A percentile compares a stretch with the other conserved stretches of the same genome.
These are phyloP conservation scores for Lasioglossum lativentre DNA, from an alignment of 2,888 invertebrate species.

Conservation along the genomic window DNA sequence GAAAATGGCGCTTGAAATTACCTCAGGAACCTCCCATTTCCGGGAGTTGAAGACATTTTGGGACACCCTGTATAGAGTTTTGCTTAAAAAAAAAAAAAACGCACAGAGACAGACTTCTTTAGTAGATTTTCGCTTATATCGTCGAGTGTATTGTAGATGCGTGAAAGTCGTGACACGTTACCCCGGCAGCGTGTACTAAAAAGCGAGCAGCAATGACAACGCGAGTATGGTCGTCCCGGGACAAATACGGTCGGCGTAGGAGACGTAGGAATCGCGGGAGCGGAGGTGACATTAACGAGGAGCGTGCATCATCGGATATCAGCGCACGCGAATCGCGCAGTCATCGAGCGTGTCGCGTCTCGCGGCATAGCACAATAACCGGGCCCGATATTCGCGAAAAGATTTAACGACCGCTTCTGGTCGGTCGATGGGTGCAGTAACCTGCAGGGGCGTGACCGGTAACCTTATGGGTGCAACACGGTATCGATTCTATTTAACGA, in stretches of 20 bases:
- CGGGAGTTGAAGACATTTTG: no score
- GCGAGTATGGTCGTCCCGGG: background rate
- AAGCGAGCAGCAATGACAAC: background rate
- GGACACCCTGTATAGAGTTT: no score
- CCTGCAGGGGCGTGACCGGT: slow-evolving; percentile 62
- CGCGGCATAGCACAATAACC: slow-evolving; percentile 38
- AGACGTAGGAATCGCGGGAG: background rate
- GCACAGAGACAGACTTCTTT: no score
- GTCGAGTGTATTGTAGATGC: no score
- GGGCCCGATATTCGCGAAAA: slow-evolving; percentile 44
- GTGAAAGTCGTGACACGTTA: no score
- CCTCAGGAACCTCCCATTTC: no score
- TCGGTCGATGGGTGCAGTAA: slow-evolving; percentile 58
- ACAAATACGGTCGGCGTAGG: slow-evolving; percentile 28
- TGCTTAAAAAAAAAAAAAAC: no score
- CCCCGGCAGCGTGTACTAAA: no score
- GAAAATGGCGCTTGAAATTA: no score
- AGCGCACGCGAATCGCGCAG: slow-evolving; percentile 25
- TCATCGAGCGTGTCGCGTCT: slow-evolving; percentile 25
- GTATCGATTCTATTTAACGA: slow-evolving; percentile 64
- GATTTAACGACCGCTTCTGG: slow-evolving; percentile 53
- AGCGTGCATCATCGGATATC: slow-evolving; percentile 39
- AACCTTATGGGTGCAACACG: slow-evolving; percentile 63
- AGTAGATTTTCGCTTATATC: no score
- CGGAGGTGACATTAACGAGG: slow-evolving; percentile 14